These are phyloP conservation scores for Platichthys stellatus DNA, from an alignment of 2,113 vertebrate species.

Conservation along the genomic window DNA sequence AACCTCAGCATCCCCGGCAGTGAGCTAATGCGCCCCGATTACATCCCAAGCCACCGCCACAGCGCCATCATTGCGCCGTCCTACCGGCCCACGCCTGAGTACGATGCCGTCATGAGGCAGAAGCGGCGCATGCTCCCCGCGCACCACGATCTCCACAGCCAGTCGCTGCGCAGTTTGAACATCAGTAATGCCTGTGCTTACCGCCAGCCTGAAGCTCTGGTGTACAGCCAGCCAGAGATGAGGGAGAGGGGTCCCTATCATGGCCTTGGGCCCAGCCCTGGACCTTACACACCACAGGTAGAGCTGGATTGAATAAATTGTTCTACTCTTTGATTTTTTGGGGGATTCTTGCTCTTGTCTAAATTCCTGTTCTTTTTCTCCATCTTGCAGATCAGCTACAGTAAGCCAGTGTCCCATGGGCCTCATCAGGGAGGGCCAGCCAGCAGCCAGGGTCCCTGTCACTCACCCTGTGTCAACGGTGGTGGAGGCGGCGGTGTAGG, in stretches of 20 bases:
- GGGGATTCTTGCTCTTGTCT: not conserved
- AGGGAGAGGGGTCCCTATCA: constrained; percentile 84
- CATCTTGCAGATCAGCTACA: constrained; percentile 83
- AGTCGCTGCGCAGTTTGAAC: constrained; percentile 94
- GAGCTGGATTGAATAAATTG: not conserved
- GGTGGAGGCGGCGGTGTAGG: constrained; percentile 71
- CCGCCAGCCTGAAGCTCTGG: constrained; percentile 90
- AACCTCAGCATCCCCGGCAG: constrained; percentile 94
- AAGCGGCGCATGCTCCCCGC: constrained; percentile 85
- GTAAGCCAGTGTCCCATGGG: constrained; percentile 81
- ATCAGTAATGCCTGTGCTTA: constrained; percentile 93
- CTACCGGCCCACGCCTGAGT: constrained; percentile 95
- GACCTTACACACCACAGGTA: constrained; percentile 80
- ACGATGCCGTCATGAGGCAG: constrained; percentile 95
- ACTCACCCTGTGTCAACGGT: constrained; percentile 77
- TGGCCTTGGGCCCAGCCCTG: constrained; percentile 77
- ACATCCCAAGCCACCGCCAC: constrained; percentile 94
- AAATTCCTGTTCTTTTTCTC: constrained; percentile 14
- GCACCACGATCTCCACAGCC: constrained; percentile 91
- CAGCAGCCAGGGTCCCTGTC: constrained; percentile 69
- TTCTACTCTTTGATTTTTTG: not conserved
- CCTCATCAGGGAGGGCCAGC: constrained; percentile 75
- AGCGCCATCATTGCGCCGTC: constrained; percentile 96
- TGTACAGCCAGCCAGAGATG: constrained; percentile 97
- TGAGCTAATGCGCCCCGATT: constrained; percentile 93